These are phyloP conservation scores for Halichoeres trimaculatus DNA, from an alignment of 2,113 vertebrate species.

Conservation along the genomic window DNA sequence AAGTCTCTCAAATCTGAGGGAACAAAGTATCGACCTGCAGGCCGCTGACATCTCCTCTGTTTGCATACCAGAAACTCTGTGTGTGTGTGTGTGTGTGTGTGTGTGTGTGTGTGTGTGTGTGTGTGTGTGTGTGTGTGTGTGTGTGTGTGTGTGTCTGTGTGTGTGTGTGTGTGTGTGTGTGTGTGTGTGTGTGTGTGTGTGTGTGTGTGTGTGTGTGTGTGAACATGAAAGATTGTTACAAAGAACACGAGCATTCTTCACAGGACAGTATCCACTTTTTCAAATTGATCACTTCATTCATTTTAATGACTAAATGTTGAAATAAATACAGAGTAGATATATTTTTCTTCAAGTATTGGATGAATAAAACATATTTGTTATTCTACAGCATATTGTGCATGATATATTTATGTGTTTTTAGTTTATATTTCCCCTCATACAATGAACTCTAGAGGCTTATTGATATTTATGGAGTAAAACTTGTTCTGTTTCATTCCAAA, in stretches of 20 bases:
- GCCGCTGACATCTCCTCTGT: conserved; percentile 21
- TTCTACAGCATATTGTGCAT: conserved; percentile 35
- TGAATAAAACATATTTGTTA: conserved; percentile 46
- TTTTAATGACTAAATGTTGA: conserved; percentile 49
- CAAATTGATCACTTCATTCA: conserved; percentile 40
- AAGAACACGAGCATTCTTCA: background rate
- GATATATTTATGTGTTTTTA: conserved; percentile 38
- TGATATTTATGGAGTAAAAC: conserved; percentile 11
- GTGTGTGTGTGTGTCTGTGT: background rate
- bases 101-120: conserved; percentile 18
- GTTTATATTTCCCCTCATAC: conserved; percentile 20
- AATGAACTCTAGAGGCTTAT: conserved; percentile 6
- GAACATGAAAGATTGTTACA: background rate
- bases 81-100: background rate
- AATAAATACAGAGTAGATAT: conserved; percentile 58
- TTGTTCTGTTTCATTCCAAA: conserved; percentile 35
- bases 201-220: conserved; percentile 21
- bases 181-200: conserved; percentile 4
- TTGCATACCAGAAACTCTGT: conserved; percentile 5
- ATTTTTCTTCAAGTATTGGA: conserved; percentile 59
- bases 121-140: conserved; percentile 16
- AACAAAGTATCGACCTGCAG: conserved; percentile 23
- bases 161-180: background rate
- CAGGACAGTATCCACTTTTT: conserved; percentile 27
- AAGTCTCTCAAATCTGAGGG: conserved; percentile 3